Base-by-base conservation (phyloP, 2,113 vertebrate genomes). In the Pygoscelis antarcticus region DNA sequence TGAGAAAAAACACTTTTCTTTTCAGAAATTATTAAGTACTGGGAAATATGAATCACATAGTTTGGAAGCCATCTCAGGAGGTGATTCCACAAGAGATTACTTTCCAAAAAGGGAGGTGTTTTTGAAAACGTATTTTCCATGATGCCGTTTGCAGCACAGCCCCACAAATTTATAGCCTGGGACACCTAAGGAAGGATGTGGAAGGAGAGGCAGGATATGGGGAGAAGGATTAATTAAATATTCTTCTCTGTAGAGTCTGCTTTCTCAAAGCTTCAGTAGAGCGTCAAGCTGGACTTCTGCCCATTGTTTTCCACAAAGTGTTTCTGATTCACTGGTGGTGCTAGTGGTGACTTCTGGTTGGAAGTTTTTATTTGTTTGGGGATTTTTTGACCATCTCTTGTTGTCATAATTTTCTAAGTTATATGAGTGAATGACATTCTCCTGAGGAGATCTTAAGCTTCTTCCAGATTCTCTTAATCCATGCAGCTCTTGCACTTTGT, bases 401-500 rank as follows among this genome's bases (percentile, higher is more conserved):
- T 8, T 76, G 30, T 72, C 32, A 55, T n/a, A 51, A 34, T 71
- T 88, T 64, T 60, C 22, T 64, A 55, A 60, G 10, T 60, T 68
- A 60, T 79, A 79, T 51, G 1, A 51, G 32, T 58, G 13, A 91
- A 62, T 26, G 38, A 11, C 11, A 38, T 62, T 72, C 11, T 82
- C 16, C 14, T 44, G 10, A 55, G 16, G 11, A 29, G 8, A 11
- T 40, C 9, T 66, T 69, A 49, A 30, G 2, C 2, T 75, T 78
- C n/a, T 55, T 62, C 10, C 16, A 38, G 29, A 23, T 64, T 76
- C 76, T 76, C 16, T 47, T 71, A 85, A 82, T 68, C 12, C 20
- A 7, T 18, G 21, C 1, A 54, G 49, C 5, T 77, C 11, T 47
- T 60, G 3, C 3, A 44, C 10, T 42, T 72, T 1, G 0, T 32